These are phyloP conservation scores for Enteromius unitaeniatus DNA, from an alignment of 2,797 vertebrate genomes.

Conservation along the genomic window DNA sequence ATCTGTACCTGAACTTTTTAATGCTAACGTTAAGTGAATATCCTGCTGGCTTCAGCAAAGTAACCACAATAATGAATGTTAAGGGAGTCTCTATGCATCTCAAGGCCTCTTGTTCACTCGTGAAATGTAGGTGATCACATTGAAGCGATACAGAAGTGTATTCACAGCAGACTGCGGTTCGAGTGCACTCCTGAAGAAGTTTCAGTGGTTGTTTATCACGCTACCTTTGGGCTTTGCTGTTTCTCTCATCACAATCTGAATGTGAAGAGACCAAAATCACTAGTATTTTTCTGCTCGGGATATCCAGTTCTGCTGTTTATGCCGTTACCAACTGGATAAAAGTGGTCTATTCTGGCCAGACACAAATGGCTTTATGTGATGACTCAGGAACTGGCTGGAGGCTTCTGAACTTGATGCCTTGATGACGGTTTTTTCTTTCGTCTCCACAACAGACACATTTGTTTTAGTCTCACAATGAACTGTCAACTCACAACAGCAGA, in stretches of 20 bases:
- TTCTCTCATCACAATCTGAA: slow-evolving; percentile 48
- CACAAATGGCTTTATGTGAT: background rate
- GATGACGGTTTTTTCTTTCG: background rate
- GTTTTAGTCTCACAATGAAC: slow-evolving; percentile 26
- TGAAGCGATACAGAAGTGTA: background rate
- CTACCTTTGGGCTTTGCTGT: slow-evolving; percentile 37
- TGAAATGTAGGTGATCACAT: background rate
- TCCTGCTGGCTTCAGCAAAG: background rate
- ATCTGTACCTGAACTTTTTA: background rate
- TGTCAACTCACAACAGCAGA: background rate
- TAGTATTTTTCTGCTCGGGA: slow-evolving; percentile 10
- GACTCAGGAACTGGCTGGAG: slow-evolving; percentile 9
- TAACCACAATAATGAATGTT: slow-evolving; percentile 20
- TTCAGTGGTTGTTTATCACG: slow-evolving; percentile 31
- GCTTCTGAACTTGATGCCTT: background rate
- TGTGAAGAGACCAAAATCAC: slow-evolving; percentile 11
- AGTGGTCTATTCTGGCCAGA: slow-evolving; percentile 13
- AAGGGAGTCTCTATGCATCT: slow-evolving; percentile 2
- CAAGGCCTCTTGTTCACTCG: background rate
- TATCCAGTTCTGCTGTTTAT: slow-evolving; percentile 20
- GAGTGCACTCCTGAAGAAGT: slow-evolving; percentile 26
- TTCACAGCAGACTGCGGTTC: slow-evolving; percentile 40
- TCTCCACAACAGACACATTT: slow-evolving; percentile 8
- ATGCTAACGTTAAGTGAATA: background rate
- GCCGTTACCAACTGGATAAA: slow-evolving; percentile 21